These are phyloP conservation scores for Myotis pilosus DNA, from an alignment of 2,797 vertebrate species.

Conservation along the genomic window DNA sequence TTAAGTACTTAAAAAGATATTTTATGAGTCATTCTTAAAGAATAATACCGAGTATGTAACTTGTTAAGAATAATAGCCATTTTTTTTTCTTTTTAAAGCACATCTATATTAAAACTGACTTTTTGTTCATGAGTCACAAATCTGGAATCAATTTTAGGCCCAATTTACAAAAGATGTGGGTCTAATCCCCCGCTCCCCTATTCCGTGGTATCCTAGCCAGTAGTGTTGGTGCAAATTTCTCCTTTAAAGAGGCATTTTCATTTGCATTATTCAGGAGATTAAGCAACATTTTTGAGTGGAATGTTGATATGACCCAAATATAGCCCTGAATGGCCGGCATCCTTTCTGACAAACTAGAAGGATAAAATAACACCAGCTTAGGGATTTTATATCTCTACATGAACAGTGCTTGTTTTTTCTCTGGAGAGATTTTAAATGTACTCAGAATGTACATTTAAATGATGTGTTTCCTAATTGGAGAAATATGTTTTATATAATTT, in stretches of 20 bases:
- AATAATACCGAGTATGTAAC: slow-evolving; percentile 72
- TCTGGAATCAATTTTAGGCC: slow-evolving; percentile 73
- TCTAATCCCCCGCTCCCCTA: neutral
- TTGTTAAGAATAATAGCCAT: slow-evolving; percentile 74
- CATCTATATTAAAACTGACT: slow-evolving; percentile 67
- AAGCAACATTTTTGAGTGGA: neutral
- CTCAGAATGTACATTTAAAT: neutral
- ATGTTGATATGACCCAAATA: neutral
- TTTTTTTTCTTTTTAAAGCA: slow-evolving; percentile 69
- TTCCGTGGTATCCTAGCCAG: neutral
- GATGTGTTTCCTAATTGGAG: slow-evolving; percentile 47
- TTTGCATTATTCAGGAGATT: slow-evolving; percentile 48
- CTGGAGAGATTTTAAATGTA: slow-evolving; percentile 23
- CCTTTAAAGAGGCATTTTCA: slow-evolving; percentile 45
- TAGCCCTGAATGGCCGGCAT: neutral
- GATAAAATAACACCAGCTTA: neutral
- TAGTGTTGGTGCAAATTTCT: neutral
- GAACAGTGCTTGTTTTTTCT: neutral
- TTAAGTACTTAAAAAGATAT: slow-evolving; percentile 74
- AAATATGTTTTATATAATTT: slow-evolving; percentile 41
- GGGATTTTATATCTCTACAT: slow-evolving; percentile 8
- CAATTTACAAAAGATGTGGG: slow-evolving; percentile 56
- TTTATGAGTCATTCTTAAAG: slow-evolving; percentile 75
- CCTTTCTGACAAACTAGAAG: slow-evolving; percentile 33
- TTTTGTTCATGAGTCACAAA: slow-evolving; percentile 63